These are phyloP conservation scores for Acrocyrtus sp. DNA, from an alignment of 2,888 invertebrate species.

Conservation along the genomic window DNA sequence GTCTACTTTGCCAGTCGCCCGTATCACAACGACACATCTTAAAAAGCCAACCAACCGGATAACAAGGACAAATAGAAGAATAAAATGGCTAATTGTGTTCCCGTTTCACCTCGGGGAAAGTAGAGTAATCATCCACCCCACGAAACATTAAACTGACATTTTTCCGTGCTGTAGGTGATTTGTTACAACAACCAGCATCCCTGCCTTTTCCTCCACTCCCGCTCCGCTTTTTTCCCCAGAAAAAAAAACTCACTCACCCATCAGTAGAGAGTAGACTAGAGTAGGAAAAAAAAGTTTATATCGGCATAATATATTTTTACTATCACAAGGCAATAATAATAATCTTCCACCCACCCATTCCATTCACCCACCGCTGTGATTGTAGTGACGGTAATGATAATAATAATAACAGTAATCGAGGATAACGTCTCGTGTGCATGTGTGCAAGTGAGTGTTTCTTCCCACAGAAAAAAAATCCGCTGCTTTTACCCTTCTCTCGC, in stretches of 20 bases:
- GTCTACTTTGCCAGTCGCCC: too few relatives aligned
- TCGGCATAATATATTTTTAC: too few relatives aligned
- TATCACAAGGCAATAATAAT: too few relatives aligned
- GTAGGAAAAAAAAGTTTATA: too few relatives aligned
- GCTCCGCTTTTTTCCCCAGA: too few relatives aligned
- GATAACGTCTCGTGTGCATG: conserved; percentile 53
- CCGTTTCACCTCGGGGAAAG: conserved; percentile 31
- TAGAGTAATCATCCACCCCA: conserved; percentile 36
- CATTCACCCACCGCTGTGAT: conserved; percentile 49
- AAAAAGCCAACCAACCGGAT: conserved; percentile 18
- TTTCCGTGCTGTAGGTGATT: conserved; percentile 18
- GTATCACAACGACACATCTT: too few relatives aligned
- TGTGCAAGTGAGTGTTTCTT: conserved; percentile 42
- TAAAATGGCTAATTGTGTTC: conserved; percentile 48
- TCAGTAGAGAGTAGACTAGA: too few relatives aligned
- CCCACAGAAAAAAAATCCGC: conserved; percentile 38
- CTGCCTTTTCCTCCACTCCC: too few relatives aligned
- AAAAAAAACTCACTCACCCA: too few relatives aligned
- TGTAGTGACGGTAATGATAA: conserved; percentile 43
- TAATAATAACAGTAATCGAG: conserved; percentile 47
- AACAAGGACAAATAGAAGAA: conserved; percentile 24
- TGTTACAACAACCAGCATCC: conserved; percentile 21
- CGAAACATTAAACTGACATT: conserved; percentile 27
- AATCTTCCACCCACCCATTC: conserved; percentile 34
- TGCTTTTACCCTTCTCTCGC: too few relatives aligned